Evolutionary conservation across 2,797 vertebrate species (phyloP).

Genomic region (Podarcis siculus): DNA sequence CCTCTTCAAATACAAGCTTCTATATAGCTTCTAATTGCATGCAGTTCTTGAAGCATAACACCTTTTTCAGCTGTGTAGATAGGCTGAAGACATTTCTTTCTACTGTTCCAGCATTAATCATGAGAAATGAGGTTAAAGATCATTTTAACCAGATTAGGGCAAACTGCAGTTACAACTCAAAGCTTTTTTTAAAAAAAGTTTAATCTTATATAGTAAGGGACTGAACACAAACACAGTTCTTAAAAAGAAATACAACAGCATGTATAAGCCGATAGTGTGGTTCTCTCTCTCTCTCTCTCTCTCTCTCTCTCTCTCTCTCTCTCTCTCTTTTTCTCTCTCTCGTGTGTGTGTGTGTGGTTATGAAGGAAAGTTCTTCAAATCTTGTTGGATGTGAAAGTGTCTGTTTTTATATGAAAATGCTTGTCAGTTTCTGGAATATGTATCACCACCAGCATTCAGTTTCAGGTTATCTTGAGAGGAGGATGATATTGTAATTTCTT

Average conservation of each 20-base stretch:
- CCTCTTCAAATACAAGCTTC: background rate
- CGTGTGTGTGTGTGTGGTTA: too few species aligned
- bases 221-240: constrained; percentile 67
- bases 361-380: constrained; percentile 54
- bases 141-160: constrained; percentile 78
- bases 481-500: constrained; percentile 35
- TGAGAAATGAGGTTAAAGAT: constrained; percentile 75
- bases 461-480: constrained; percentile 25
- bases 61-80: background rate
- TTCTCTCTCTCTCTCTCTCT: too few species aligned
- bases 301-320: too few species aligned
- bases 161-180: constrained; percentile 72
- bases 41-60: background rate
- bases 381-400: constrained; percentile 58
- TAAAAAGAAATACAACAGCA: constrained; percentile 60
- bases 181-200: constrained; percentile 32
- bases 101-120: constrained; percentile 72
- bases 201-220: constrained; percentile 31
- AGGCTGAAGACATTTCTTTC: constrained; percentile 53
- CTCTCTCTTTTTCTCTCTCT: too few species aligned
- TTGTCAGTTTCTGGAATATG: constrained; percentile 52
- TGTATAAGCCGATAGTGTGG: constrained; percentile 49
- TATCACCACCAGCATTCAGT: background rate
- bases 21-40: background rate
- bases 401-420: constrained; percentile 68